Evolutionary conservation across 2,113 vertebrate species (phyloP).

Genomic region (Leptobrachium ailaonicum): DNA sequence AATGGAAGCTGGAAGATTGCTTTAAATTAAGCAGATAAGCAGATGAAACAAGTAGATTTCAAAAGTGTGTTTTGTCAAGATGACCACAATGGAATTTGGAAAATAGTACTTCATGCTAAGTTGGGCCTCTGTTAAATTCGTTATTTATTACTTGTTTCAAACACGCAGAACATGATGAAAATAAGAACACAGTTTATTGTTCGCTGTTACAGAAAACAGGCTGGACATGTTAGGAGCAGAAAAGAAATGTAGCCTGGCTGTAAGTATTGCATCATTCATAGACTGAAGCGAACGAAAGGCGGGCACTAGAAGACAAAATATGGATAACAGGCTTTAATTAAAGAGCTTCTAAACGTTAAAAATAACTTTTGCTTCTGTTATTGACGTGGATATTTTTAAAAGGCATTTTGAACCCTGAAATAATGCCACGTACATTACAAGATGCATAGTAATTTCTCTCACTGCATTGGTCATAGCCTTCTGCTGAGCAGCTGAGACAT

Average conservation of each 20-base stretch:
- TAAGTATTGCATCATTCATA: neutral
- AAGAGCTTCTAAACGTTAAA: no score
- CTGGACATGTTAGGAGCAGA: constrained; percentile 14
- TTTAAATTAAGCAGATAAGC: constrained; percentile 17
- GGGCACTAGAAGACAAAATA: no score
- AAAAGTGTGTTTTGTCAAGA: constrained; percentile 37
- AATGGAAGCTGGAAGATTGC: constrained; percentile 16
- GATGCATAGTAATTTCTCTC: no score
- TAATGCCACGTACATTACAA: no score
- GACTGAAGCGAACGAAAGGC: no score
- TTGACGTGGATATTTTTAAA: no score
- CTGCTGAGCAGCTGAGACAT: no score
- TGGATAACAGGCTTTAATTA: no score
- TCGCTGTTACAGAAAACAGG: constrained; percentile 33
- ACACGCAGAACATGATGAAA: neutral
- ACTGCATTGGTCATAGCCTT: no score
- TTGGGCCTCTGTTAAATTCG: constrained; percentile 1
- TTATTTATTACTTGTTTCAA: constrained; percentile 37
- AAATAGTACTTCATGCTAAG: constrained; percentile 25
- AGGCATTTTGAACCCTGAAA: no score
- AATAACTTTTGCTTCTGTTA: no score
- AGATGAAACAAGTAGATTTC: constrained; percentile 30
- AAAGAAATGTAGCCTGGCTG: neutral
- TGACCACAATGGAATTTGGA: constrained; percentile 41
- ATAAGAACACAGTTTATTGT: constrained; percentile 5